Evolutionary conservation across 2,113 vertebrate species (phyloP).

Genomic region (Galbula dea): DNA sequence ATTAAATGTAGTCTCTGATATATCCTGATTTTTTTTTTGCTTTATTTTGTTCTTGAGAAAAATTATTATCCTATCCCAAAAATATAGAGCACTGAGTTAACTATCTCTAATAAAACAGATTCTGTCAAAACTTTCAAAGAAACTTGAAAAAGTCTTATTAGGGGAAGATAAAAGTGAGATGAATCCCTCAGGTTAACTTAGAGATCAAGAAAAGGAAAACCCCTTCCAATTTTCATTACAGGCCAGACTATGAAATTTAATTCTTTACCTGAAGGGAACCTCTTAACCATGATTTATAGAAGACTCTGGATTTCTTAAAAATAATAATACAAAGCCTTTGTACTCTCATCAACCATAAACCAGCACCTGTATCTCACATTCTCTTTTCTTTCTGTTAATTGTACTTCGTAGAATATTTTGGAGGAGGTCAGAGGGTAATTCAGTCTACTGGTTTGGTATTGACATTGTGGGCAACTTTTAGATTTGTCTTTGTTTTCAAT

Average conservation of each 20-base stretch:
- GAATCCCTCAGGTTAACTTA: conserved; percentile 36
- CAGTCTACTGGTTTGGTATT: neutral
- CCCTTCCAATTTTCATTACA: conserved; percentile 30
- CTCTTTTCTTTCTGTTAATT: conserved; percentile 16
- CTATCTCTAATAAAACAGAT: conserved; percentile 1
- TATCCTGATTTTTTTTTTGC: neutral
- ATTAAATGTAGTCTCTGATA: neutral
- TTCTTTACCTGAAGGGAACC: conserved; percentile 38
- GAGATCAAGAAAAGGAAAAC: conserved; percentile 46
- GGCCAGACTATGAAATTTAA: conserved; percentile 41
- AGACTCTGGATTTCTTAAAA: neutral
- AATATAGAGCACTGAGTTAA: neutral
- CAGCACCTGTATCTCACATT: neutral
- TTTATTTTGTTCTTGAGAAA: neutral
- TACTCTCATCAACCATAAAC: conserved; percentile 3
- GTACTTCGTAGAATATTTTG: neutral
- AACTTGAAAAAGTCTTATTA: conserved; percentile 37
- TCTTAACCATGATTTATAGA: conserved; percentile 39
- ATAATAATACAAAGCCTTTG: conserved; percentile 14
- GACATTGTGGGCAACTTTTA: fast-evolving
- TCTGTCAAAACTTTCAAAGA: conserved; percentile 34
- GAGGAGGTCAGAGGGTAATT: neutral
- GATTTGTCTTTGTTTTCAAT: neutral
- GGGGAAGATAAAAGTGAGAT: conserved; percentile 47
- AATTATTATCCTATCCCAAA: neutral